A percentile compares a stretch with the other conserved stretches of the same genome.
These are phyloP conservation scores for Grammomys surdaster DNA, from an alignment of 2,113 vertebrate species.

Conservation along the genomic window DNA sequence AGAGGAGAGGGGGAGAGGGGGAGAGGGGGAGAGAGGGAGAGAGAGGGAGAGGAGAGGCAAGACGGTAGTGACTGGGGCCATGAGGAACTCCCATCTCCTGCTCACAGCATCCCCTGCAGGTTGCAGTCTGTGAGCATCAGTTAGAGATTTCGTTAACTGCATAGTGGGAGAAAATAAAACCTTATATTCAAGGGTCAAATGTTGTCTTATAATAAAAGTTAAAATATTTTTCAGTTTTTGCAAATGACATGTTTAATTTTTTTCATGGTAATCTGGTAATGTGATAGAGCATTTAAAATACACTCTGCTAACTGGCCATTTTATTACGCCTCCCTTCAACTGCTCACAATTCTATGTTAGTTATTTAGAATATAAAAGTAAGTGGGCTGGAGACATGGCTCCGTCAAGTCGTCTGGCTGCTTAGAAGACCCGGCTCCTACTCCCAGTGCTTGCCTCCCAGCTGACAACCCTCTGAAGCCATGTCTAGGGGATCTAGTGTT, in stretches of 20 bases:
- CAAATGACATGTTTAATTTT: constrained; percentile 1
- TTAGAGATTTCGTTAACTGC: not conserved
- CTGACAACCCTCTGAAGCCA: not conserved
- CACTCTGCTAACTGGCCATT: not conserved
- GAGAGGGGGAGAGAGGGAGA: too few species aligned
- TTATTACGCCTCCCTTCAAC: not conserved
- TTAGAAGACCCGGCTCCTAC: not conserved
- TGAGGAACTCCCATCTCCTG: not conserved
- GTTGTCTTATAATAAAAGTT: constrained; percentile 12
- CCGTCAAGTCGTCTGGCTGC: not conserved
- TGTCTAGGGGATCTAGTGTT: too few species aligned
- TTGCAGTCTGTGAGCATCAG: too few species aligned
- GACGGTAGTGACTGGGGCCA: not conserved
- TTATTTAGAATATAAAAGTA: constrained; percentile 61
- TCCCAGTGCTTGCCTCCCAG: not conserved
- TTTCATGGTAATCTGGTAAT: not conserved
- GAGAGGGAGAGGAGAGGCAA: too few species aligned
- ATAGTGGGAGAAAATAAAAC: constrained; percentile 10
- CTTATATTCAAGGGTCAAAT: constrained; percentile 4
- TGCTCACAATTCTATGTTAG: constrained; percentile 15
- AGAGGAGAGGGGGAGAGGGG: too few species aligned
- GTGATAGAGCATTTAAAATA: constrained; percentile 30
- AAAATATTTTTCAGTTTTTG: constrained; percentile 39
- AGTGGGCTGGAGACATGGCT: not conserved
- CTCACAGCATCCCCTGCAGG: not conserved